Percentiles rank a stretch among this genome's conserved stretches.
Conservation (phyloP, 2,113 vertebrate genomes). For the Anoplopoma fimbria region DNA sequence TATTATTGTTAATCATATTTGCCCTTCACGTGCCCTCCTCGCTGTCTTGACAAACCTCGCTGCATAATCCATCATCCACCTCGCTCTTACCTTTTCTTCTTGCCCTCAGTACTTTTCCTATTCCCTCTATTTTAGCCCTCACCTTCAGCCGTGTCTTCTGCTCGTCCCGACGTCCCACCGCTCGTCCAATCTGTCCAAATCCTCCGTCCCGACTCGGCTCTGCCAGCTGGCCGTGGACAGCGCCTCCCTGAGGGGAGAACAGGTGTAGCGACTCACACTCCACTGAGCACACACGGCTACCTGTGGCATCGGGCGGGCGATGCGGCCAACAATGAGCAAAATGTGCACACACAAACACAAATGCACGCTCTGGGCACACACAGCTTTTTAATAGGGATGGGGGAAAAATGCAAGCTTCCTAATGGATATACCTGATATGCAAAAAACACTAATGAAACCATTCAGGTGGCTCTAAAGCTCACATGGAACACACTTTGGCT, state of each 20-base stretch:
- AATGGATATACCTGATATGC: neutral
- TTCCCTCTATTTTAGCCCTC: slow-evolving; percentile 68
- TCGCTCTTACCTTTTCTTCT: slow-evolving; percentile 19
- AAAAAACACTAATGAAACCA: neutral
- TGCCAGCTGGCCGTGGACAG: slow-evolving; percentile 80
- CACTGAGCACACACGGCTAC: slow-evolving; percentile 77
- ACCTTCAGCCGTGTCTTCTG: slow-evolving; percentile 74
- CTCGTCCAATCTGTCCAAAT: slow-evolving; percentile 78
- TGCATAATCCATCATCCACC: slow-evolving; percentile 11
- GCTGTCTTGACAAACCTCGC: slow-evolving; percentile 4
- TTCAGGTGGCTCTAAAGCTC: slow-evolving; percentile 4
- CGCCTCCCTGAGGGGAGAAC: slow-evolving; percentile 79
- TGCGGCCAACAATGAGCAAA: slow-evolving; percentile 40
- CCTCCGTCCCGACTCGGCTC: slow-evolving; percentile 56
- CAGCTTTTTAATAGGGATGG: too few relatives aligned
- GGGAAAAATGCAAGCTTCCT: neutral
- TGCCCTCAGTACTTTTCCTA: slow-evolving; percentile 57
- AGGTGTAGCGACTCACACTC: slow-evolving; percentile 80
- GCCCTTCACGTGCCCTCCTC: slow-evolving; percentile 17
- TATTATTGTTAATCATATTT: neutral
- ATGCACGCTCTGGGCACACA: too few relatives aligned
- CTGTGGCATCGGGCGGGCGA: slow-evolving; percentile 73
- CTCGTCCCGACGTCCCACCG: slow-evolving; percentile 71
- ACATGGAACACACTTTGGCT: neutral
- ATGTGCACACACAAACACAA: slow-evolving; percentile 20